Base-by-base conservation (phyloP, 2,113 vertebrate species). In the Scophthalmus maximus region DNA sequence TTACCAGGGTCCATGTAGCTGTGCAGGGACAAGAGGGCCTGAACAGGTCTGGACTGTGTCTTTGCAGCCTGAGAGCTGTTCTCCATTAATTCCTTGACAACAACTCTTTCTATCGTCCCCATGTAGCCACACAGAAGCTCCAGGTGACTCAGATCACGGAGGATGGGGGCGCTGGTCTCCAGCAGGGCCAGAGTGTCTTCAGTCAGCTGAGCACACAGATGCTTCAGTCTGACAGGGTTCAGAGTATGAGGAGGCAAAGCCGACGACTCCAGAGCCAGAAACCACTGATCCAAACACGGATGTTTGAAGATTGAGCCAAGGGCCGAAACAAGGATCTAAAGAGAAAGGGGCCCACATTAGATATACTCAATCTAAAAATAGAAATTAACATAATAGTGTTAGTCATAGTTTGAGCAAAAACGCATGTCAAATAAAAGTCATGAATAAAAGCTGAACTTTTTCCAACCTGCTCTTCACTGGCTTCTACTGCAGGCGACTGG, bases 261-360 rank as follows among this genome's bases (percentile, higher is more conserved):
- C 67, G 78, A 85, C 36, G 82, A 87, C 50, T 98, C 95, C 90
- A 95, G 62, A 61, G 96, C 95, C 87, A 99, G 90, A 84, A 96
- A 99, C 97, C 97, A 98, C 86, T 91, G 94, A 81, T 95, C 92
- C 85, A 99, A 29, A 0, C 87, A 93, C 1, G 97, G 96, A 53
- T 98, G 96, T 40, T 90, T 93, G 76, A 99, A 95, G 90, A 96
- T 52, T 61, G 93, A 84, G 46, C 44, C 8, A 0, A 98, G 86
- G 4, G 89, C 62, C 14, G 93, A 90, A 76, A 95, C 81, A 26
- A 95, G 62, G 0, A 88, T 88, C 98, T 99, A 78, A 61, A 88
- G 8, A 80, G 32, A 76, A 47, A 73, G 27, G 8, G 27, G 1
- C 25, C 8, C 2, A 17, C 8, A 22, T 9, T 34, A 68, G 8